These are phyloP conservation scores for Osmerus mordax DNA, from an alignment of 2,113 vertebrate species.

Conservation along the genomic window DNA sequence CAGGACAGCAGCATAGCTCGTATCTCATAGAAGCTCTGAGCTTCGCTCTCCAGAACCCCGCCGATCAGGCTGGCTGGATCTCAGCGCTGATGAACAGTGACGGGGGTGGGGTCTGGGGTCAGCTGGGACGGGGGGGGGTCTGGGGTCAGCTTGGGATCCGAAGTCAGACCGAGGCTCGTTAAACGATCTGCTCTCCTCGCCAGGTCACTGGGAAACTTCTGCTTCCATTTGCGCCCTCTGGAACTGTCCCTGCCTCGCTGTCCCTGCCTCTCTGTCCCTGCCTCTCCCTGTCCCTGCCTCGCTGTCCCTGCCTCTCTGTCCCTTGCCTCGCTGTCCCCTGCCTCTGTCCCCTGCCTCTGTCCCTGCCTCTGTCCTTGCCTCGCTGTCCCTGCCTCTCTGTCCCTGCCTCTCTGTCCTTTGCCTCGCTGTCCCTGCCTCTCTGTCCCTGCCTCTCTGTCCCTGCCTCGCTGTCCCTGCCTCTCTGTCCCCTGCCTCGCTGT, in stretches of 20 bases:
- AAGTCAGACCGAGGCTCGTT: slow-evolving; percentile 19
- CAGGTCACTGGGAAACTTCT: slow-evolving; percentile 23
- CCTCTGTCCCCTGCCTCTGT: too few species aligned
- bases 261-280: too few species aligned
- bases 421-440: too few species aligned
- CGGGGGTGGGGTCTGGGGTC: slow-evolving; percentile 47
- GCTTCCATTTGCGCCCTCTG: slow-evolving; percentile 51
- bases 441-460: too few species aligned
- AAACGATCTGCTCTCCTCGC: not conserved
- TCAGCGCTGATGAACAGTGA: slow-evolving; percentile 64
- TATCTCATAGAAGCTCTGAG: slow-evolving; percentile 69
- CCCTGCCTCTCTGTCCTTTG: too few species aligned
- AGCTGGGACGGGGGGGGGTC: slow-evolving; percentile 45
- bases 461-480: too few species aligned
- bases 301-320: too few species aligned
- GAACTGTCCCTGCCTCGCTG: slow-evolving; percentile 16
- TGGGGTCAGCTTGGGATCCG: slow-evolving; percentile 45
- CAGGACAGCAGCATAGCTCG: slow-evolving; percentile 56
- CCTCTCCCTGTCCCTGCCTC: too few species aligned
- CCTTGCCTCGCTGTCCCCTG: too few species aligned
- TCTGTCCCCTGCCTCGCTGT: too few species aligned
- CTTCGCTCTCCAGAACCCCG: not conserved
- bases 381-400: too few species aligned
- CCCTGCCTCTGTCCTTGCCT: too few species aligned
- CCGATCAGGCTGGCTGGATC: slow-evolving; percentile 58